Evolutionary conservation across 2,888 invertebrate genomes (phyloP).

Genomic region (Cheilosia grossa): DNA sequence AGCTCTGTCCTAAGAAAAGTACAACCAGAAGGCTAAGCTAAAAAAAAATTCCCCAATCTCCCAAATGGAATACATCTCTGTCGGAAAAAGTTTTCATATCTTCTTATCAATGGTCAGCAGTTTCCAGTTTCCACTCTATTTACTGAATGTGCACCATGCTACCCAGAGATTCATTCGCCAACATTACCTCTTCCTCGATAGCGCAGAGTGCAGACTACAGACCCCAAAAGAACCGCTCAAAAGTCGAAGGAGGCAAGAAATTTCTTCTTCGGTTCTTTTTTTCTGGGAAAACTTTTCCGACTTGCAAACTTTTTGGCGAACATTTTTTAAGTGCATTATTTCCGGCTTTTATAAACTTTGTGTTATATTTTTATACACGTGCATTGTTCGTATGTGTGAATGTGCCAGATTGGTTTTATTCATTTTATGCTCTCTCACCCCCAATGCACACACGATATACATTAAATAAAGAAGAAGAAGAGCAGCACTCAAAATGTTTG

Average conservation of each 20-base stretch:
- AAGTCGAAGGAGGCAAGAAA: slow-evolving; percentile 15
- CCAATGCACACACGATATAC: slow-evolving; percentile 31
- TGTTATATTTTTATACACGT: slow-evolving; percentile 36
- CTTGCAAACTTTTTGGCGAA: slow-evolving; percentile 59
- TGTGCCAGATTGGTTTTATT: slow-evolving; percentile 60
- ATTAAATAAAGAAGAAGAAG: slow-evolving; percentile 53
- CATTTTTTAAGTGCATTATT: slow-evolving; percentile 79
- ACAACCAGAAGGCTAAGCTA: slow-evolving; percentile 25
- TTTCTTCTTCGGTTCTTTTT: neutral
- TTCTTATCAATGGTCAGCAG: slow-evolving; percentile 74
- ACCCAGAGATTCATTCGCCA: slow-evolving; percentile 14
- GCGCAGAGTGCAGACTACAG: neutral
- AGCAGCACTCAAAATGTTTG: slow-evolving; percentile 57
- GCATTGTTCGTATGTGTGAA: slow-evolving; percentile 11
- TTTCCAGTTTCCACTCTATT: slow-evolving; percentile 75
- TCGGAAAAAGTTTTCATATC: slow-evolving; percentile 70
- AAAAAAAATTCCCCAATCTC: slow-evolving; percentile 35
- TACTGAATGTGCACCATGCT: slow-evolving; percentile 51
- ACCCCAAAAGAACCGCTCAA: neutral
- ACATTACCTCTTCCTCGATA: neutral
- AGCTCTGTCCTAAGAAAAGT: slow-evolving; percentile 24
- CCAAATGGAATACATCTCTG: slow-evolving; percentile 64
- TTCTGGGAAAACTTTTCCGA: slow-evolving; percentile 44
- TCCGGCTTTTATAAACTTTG: slow-evolving; percentile 79
- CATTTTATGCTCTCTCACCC: slow-evolving; percentile 41